Evolutionary conservation across 1,140 invertebrate genomes (phyloP).

Genomic region (Calosoma granatense): DNA sequence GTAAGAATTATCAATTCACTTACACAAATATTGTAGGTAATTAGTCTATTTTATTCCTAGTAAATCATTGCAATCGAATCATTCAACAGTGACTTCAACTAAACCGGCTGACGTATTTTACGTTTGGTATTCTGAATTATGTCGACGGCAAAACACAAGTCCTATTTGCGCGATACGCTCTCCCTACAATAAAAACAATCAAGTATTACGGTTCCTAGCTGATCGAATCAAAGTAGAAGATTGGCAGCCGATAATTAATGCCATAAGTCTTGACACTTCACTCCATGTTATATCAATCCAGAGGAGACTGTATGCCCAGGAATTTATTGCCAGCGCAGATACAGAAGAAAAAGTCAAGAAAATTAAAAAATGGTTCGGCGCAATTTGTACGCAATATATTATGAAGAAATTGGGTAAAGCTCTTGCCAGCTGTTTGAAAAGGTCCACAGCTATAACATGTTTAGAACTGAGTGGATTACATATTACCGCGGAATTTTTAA

Average conservation of each 20-base stretch:
- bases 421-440: constrained; percentile 41
- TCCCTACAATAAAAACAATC: constrained; percentile 34
- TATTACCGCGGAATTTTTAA: constrained; percentile 47
- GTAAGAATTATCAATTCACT: no score
- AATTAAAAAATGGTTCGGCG: constrained; percentile 28
- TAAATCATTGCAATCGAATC: not conserved
- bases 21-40: no score
- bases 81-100: not conserved
- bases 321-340: constrained; percentile 43
- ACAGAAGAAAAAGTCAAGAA: constrained; percentile 40
- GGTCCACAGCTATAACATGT: constrained; percentile 41
- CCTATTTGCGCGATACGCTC: constrained; percentile 27
- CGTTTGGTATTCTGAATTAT: constrained; percentile 32
- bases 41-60: no score
- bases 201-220: constrained; percentile 48
- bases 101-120: constrained; percentile 32
- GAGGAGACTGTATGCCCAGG: constrained; percentile 34
- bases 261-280: constrained; percentile 49
- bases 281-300: constrained; percentile 46
- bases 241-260: constrained; percentile 56
- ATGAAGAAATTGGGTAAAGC: constrained; percentile 30
- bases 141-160: constrained; percentile 27
- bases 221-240: constrained; percentile 58
- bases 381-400: constrained; percentile 30
- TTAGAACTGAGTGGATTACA: constrained; percentile 54